These are phyloP conservation scores for Nesospiza acunhae DNA, from an alignment of 2,113 vertebrate genomes.

Conservation along the genomic window DNA sequence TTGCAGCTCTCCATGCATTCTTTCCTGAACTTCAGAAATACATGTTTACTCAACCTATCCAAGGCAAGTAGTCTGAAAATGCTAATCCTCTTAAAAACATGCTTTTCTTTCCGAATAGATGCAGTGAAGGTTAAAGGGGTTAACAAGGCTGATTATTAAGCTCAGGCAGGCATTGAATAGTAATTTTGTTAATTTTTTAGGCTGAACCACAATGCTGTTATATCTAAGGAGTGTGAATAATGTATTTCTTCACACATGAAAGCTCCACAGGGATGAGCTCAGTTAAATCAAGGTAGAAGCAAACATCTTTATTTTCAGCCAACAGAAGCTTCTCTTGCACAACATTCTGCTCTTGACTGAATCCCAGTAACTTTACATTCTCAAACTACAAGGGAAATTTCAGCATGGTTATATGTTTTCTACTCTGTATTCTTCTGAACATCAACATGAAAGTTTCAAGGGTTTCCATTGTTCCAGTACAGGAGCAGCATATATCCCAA, in stretches of 20 bases:
- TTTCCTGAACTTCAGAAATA: not conserved
- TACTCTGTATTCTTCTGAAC: not conserved
- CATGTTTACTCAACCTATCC: not conserved
- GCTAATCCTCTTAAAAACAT: slow-evolving; percentile 22
- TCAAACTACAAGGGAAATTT: not conserved
- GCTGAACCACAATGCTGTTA: slow-evolving; percentile 35
- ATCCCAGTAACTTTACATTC: not conserved
- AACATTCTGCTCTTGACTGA: not conserved
- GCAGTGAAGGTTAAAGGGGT: slow-evolving; percentile 37
- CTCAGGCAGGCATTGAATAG: slow-evolving; percentile 21
- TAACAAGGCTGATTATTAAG: slow-evolving; percentile 50
- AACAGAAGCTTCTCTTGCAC: not conserved
- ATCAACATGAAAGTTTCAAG: not conserved
- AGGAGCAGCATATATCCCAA: not conserved
- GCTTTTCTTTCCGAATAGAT: slow-evolving; percentile 24
- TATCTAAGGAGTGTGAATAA: slow-evolving; percentile 47
- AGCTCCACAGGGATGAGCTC: slow-evolving; percentile 5
- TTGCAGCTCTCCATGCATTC: not conserved
- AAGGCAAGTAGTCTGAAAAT: slow-evolving; percentile 15
- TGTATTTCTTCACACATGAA: slow-evolving; percentile 67
- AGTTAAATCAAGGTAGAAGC: slow-evolving; percentile 27
- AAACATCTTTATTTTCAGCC: slow-evolving; percentile 66
- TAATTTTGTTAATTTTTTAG: slow-evolving; percentile 62
- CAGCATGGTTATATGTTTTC: not conserved
- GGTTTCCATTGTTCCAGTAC: not conserved